Percentiles rank a stretch among this genome's conserved stretches.
These are phyloP conservation scores for Rissa tridactyla DNA, from an alignment of 2,113 vertebrate species.

Conservation along the genomic window DNA sequence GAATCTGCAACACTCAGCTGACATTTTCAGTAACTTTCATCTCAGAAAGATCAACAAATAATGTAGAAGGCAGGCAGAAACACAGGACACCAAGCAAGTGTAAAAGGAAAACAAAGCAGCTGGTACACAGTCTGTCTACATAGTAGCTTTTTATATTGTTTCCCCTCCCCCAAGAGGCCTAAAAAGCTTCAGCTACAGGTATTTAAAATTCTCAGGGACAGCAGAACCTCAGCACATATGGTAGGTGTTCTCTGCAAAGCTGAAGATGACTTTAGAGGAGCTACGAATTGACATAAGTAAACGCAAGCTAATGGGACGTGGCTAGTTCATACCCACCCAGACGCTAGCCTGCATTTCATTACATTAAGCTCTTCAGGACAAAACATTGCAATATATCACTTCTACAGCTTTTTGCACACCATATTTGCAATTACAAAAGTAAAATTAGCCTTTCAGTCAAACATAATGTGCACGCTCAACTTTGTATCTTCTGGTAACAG, in stretches of 20 bases:
- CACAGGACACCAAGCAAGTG: not conserved
- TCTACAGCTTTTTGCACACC: not conserved
- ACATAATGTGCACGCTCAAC: not conserved
- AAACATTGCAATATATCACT: not conserved
- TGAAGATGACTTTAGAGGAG: not conserved
- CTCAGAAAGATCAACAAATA: not conserved
- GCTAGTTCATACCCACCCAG: not conserved
- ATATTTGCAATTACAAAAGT: not conserved
- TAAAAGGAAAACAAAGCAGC: not conserved
- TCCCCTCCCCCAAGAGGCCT: not conserved
- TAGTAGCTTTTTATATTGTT: not conserved
- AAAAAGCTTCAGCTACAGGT: not conserved
- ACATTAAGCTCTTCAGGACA: not conserved
- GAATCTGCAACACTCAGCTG: not conserved
- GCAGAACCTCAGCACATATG: not conserved
- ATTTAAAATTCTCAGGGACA: not conserved
- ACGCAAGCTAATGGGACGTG: fast-evolving
- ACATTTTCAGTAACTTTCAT: not conserved
- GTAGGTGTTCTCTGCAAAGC: not conserved
- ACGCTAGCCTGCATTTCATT: not conserved
- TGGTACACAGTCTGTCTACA: not conserved
- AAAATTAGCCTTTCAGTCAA: not conserved
- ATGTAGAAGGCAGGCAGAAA: not conserved
- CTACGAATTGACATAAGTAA: not conserved
- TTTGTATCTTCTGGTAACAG: not conserved